Evolutionary conservation across 2,113 vertebrate species (phyloP), one percentile per base, ranked within the genome.

Genomic region (Gallinago media): DNA sequence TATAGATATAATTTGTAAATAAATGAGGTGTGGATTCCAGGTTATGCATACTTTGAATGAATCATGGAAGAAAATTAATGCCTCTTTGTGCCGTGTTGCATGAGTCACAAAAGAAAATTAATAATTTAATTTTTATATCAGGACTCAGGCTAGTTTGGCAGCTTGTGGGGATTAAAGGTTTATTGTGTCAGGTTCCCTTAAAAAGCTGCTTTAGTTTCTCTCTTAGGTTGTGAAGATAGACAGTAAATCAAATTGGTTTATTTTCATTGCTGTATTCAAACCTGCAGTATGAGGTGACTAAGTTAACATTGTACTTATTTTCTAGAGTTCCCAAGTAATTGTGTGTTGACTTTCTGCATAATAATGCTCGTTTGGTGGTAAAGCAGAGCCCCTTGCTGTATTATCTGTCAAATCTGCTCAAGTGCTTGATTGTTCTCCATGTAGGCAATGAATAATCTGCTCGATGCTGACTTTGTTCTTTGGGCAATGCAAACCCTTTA

Each of bases 381-480:
- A 21, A 42, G 83, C 70, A 81, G 83, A 96, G 66, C 15, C 27
- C 65, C 34, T 61, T 61, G 68, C 85, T 95, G 44, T 46, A 4
- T 55, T 52, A 38, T 56, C 72, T 96, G 92, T 72, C 80, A 56
- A n/a, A 72, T 92, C 82, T 81, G 46, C 61, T 81, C 61, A 50
- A 23, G 72, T 55, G 15, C 50, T 76, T 26, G 17, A 0, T 59
- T 92, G 83, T 72, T 94, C 83, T 76, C 70, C 29, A 1, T 4
- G 31, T 2, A 38, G 66, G 38, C 68, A 49, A 29, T 85, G 73
- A 94, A 94, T 89, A 91, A 91, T 84, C n/a, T 66, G 54, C 66
- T 36, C 2, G 62, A 8, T 78, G 86, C 95, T 95, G 95, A 92
- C 88, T 61, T 77, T 38, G 68, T 95, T 89, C 82, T 95, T 80